Percentiles rank a stretch among this genome's conserved stretches.
These are phyloP conservation scores for Limenitis arthemis DNA, from an alignment of 2,888 invertebrate genomes.

Conservation along the genomic window DNA sequence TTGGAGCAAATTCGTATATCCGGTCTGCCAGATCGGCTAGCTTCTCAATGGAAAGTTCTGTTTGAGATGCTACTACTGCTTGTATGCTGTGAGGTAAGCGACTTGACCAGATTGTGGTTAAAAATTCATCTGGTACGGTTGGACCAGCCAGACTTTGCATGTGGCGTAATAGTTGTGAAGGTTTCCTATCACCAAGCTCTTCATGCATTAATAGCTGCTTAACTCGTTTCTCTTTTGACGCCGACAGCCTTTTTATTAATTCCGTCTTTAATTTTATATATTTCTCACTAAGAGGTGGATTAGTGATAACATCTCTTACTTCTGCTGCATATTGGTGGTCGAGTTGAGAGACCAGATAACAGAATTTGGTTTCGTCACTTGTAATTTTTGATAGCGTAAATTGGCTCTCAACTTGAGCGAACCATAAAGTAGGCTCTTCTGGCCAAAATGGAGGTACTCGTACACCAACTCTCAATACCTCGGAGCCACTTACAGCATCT, in stretches of 20 bases:
- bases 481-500: no score
- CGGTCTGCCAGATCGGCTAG: background rate
- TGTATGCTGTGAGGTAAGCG: background rate
- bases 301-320: background rate
- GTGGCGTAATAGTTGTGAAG: slow-evolving; percentile 14
- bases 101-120: background rate
- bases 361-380: background rate
- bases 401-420: background rate
- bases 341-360: background rate
- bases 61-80: background rate
- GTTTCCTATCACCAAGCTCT: slow-evolving; percentile 16
- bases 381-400: background rate
- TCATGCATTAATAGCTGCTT: slow-evolving; percentile 13
- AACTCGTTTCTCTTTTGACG: slow-evolving; percentile 3
- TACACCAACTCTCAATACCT: no score
- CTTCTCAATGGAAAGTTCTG: background rate
- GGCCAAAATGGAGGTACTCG: no score
- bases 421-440: no score
- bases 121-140: background rate
- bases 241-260: background rate
- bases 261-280: no score
- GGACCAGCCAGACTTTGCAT: slow-evolving; percentile 1
- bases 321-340: background rate
- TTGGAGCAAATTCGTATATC: background rate
- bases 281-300: background rate